These are phyloP conservation scores for Platysternon megacephalum DNA, from an alignment of 2,113 vertebrate species.

Conservation along the genomic window DNA sequence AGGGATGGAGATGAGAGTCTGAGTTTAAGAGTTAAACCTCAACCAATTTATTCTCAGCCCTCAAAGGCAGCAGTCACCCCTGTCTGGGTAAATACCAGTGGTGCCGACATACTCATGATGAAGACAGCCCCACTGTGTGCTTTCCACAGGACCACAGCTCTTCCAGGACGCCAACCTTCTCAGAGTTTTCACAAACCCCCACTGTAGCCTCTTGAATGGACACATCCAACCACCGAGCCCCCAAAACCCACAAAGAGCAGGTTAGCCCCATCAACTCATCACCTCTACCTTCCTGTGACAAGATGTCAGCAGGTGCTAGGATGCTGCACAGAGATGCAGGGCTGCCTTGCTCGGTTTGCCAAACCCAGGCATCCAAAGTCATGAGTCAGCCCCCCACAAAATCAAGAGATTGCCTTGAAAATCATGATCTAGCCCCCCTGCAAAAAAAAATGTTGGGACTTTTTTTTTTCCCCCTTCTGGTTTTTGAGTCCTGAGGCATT, in stretches of 20 bases:
- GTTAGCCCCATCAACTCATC: not conserved
- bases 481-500: not conserved
- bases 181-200: too few relatives aligned
- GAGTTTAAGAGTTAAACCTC: not conserved
- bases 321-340: not conserved
- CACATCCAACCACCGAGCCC: too few relatives aligned
- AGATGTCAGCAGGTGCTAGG: not conserved
- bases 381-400: fast-evolving
- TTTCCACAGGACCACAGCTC: too few relatives aligned
- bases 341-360: too few relatives aligned
- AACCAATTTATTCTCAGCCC: not conserved
- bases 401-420: fast-evolving
- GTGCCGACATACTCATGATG: too few relatives aligned
- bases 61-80: not conserved
- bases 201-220: too few relatives aligned
- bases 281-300: not conserved
- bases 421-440: fast-evolving
- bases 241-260: too few relatives aligned
- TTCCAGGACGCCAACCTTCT: too few relatives aligned
- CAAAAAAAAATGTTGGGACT: fast-evolving
- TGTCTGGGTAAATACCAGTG: not conserved
- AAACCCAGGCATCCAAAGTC: not conserved
- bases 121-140: too few relatives aligned
- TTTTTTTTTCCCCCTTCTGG: not conserved
- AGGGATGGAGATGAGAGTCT: not conserved